phyloP scores from a whole-genome alignment of 2,797 vertebrate genomes.

The Acanthurus tractus region DNA sequence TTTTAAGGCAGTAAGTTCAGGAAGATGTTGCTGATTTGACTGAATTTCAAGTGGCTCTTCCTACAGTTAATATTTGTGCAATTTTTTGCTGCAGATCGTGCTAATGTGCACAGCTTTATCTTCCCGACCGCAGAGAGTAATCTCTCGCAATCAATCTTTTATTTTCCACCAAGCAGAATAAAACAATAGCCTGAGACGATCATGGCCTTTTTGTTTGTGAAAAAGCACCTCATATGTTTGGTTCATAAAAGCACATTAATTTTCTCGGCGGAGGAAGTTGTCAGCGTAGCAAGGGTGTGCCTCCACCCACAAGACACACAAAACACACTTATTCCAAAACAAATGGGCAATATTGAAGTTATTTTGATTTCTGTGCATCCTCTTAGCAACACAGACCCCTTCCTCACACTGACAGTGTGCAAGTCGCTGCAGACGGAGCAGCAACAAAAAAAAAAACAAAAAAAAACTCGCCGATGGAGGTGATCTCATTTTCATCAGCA shows the following conservation, averaged over 20 bases:
- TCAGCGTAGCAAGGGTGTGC: not conserved
- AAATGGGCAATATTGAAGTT: no score
- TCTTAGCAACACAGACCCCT: constrained; percentile 2
- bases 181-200: not conserved
- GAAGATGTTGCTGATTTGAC: not conserved
- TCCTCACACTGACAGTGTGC: not conserved
- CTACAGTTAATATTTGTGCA: not conserved
- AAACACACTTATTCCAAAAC: constrained; percentile 1
- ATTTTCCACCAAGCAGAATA: not conserved
- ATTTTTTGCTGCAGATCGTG: not conserved
- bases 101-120: not conserved
- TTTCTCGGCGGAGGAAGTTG: not conserved
- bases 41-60: not conserved
- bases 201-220: not conserved
- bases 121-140: not conserved
- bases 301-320: not conserved
- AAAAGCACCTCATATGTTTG: not conserved
- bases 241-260: not conserved
- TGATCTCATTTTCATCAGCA: constrained; percentile 64
- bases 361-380: constrained; percentile 8
- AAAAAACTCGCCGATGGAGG: constrained; percentile 28
- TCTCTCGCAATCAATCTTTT: not conserved
- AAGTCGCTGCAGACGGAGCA: constrained; percentile 18
- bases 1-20: not conserved
- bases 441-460: no score